Base-by-base conservation (phyloP, 2,888 invertebrate species). In the Odontocerum albicorne region DNA sequence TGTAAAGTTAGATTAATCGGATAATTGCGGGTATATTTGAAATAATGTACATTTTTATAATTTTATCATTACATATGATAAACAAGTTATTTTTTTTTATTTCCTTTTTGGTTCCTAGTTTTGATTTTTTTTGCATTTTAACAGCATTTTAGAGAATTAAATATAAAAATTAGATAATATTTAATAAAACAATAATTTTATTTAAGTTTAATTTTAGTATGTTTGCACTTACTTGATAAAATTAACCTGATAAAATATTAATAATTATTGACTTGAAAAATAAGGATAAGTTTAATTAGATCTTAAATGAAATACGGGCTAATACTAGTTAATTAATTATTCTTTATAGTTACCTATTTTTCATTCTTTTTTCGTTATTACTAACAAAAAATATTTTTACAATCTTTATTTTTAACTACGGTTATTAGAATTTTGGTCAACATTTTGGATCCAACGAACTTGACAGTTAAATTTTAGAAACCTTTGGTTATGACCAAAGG, bases 1-100 rank as follows among this genome's bases (percentile, higher is more conserved):
- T 35, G 8, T 46, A 36, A 35, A 40, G 45, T 49, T 54, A 57
- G 49, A 33, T 27, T 57, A 58, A 50, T 61, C 58, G 61, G 61
- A 61, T 51, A 54, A 60, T 57, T 61, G 61, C 61, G 61, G 61
- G 61, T 61, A 61, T 44, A 59, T 53, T 56, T 46, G 44, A 47
- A 55, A 46, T 57, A 31, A 21, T 32, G 19, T 59, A 33, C 32
- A 43, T 40, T 55, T 47, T 55, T 44, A 40, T 43, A 36, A 47
- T 19, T 40, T 43, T 43, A 27, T 33, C 2, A 40, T n/a, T 21
- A n/a, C 4, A 20, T 42, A 35, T 44, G 22, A 40, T 49, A 49
- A 31, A 54, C 36, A 13, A 47, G 19, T 49, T 22, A 31, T 35
- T 22, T 10, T 51, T 49, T 46, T 47, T 42, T 35, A 42, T 54